A percentile compares a stretch with the other conserved stretches of the same genome.
Conservation (phyloP, 2,797 vertebrate genomes). For the Molossus alvarezi region DNA sequence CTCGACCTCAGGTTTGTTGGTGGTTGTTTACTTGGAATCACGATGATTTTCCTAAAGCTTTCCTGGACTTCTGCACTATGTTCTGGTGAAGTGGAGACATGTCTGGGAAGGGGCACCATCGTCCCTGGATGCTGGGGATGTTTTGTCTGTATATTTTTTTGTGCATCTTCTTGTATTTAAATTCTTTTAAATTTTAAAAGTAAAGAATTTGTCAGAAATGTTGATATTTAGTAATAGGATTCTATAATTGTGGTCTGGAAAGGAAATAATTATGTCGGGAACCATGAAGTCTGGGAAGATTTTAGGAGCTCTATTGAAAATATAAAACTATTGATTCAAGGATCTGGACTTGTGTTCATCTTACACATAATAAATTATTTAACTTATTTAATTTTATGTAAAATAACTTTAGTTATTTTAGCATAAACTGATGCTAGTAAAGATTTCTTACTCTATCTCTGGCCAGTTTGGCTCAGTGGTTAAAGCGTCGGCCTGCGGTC, state of each 20-base stretch:
- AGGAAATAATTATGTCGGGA: not conserved
- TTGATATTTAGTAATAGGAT: not conserved
- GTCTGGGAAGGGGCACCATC: not conserved
- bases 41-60: not conserved
- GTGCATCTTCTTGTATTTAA: not conserved
- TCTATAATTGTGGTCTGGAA: not conserved
- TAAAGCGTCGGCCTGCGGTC: no score
- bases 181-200: not conserved
- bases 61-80: not conserved
- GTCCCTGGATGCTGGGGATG: not conserved
- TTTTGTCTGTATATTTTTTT: not conserved
- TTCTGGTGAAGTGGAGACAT: not conserved
- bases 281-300: not conserved
- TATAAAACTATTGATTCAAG: not conserved
- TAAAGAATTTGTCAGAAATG: not conserved
- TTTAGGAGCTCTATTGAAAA: not conserved
- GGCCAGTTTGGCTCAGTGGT: no score
- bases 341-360: not conserved
- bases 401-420: not conserved
- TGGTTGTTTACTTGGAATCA: not conserved
- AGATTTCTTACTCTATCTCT: not conserved
- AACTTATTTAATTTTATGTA: not conserved
- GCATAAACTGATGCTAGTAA: not conserved
- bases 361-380: not conserved
- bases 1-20: accelerated